Percentiles rank a stretch among this genome's conserved stretches.
Evolutionary conservation across 2,113 vertebrate species (phyloP).

Genomic region (Bostrychus sinensis): DNA sequence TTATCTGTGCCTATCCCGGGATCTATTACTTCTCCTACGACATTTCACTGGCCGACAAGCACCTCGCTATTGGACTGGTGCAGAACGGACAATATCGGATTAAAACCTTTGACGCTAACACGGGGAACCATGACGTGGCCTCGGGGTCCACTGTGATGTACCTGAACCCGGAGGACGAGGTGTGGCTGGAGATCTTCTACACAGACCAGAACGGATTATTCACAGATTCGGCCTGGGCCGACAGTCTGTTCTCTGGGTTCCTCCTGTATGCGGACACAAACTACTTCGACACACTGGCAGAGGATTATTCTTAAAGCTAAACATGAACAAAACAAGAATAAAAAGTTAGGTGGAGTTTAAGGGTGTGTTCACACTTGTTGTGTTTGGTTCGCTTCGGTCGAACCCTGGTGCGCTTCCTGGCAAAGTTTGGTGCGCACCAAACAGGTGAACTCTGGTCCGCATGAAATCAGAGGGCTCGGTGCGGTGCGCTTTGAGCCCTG

Average conservation of each 20-base stretch:
- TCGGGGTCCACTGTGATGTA: slow-evolving; percentile 93
- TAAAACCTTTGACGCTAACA: slow-evolving; percentile 97
- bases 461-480: no score
- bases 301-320: slow-evolving; percentile 81
- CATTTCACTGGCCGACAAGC: slow-evolving; percentile 96
- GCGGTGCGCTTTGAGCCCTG: no score
- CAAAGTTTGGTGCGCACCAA: no score
- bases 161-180: slow-evolving; percentile 94
- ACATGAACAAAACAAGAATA: no score
- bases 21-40: slow-evolving; percentile 98
- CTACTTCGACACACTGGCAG: slow-evolving; percentile 91
- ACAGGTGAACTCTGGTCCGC: no score
- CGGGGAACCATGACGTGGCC: slow-evolving; percentile 95
- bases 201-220: slow-evolving; percentile 95
- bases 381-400: no score
- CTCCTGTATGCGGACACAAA: slow-evolving; percentile 93
- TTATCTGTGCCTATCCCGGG: slow-evolving; percentile 93
- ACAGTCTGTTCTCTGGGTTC: slow-evolving; percentile 97
- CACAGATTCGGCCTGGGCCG: slow-evolving; percentile 92
- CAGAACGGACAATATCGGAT: slow-evolving; percentile 94
- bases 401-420: no score
- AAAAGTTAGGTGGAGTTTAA: no score
- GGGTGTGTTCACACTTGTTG: no score
- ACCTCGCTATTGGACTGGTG: slow-evolving; percentile 93
- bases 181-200: slow-evolving; percentile 98